Evolutionary conservation across 2,888 invertebrate genomes (phyloP).

Genomic region (Drosophila neoperkinsi): DNA sequence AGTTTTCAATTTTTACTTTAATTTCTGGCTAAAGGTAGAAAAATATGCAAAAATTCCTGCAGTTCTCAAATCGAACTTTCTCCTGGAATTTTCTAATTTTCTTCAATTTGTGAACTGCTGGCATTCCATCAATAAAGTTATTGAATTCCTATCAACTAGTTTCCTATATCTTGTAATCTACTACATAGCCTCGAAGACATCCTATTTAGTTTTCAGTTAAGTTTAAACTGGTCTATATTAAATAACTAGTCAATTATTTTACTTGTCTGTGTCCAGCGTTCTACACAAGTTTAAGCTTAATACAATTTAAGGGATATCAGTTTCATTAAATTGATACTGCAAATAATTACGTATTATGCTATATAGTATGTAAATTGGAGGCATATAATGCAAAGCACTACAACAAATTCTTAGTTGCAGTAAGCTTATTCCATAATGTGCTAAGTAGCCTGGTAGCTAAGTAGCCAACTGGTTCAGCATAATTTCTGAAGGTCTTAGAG

Average conservation of each 20-base stretch:
- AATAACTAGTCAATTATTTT: not conserved
- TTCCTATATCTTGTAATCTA: not conserved
- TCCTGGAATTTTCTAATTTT: not conserved
- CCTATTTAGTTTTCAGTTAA: not conserved
- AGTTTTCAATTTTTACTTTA: not conserved
- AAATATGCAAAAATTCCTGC: not conserved
- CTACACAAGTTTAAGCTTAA: too few species aligned
- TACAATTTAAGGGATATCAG: not conserved
- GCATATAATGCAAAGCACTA: not conserved
- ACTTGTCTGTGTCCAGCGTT: not conserved
- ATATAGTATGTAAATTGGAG: too few species aligned
- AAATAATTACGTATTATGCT: not conserved
- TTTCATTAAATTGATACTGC: not conserved
- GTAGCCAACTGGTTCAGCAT: too few species aligned
- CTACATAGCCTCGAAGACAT: not conserved
- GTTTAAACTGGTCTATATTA: not conserved
- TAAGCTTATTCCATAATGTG: not conserved
- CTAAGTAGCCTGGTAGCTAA: too few species aligned
- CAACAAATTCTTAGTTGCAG: not conserved
- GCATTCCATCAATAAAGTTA: not conserved
- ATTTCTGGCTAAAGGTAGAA: not conserved
- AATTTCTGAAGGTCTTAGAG: not conserved
- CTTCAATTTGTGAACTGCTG: not conserved
- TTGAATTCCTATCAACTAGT: not conserved
- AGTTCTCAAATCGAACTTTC: not conserved